Base-by-base conservation (phyloP, 2,888 invertebrate species). In the Polylopha cassiicola region DNA sequence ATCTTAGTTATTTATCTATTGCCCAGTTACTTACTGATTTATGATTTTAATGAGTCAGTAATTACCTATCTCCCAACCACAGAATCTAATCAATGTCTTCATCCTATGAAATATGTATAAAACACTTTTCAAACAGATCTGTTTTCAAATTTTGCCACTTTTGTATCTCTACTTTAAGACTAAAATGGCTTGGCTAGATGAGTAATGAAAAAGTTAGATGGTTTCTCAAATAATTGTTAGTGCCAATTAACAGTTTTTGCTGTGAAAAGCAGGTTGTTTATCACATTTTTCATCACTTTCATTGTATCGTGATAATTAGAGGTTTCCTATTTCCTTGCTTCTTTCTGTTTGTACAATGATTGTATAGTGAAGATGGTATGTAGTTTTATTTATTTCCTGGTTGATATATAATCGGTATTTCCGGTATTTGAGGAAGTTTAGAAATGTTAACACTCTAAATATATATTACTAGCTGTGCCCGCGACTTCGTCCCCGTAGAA, bases 181-280 rank as follows among this genome's bases (percentile, higher is more conserved):
- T 17, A 22, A 13, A 17, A 3, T 32, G 11, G 26, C 10, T 21
- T 9, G 21, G 2, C 13, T 24, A 3, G 8, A 9, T 15, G 20
- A 7, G 7, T 3, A n/a, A 2, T 17, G 18, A 17, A 9, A 26
- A 14, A 37, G 14, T n/a, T 31, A 10, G 31, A 37, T 24, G 41
- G 34, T 44, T 45, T 30, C 34, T 27, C 26, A 24, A 28, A 24
- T 46, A 46, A 47, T 48, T 51, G 46, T 46, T 44, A 48, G 42
- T 22, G 4, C 15, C 39, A 42, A 50, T 50, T 47, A 48, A 9
- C 39, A 39, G 32, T 23, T 24, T 18, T 23, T 18, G 28, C 11
- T 34, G 24, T 44, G 37, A 47, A 47, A 50, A 42, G 34, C 26
- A 7, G 17, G 23, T 37, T 37, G 26, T 32, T 38, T 20, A 26